These are phyloP conservation scores for Pholis gunnellus DNA, from an alignment of 2,113 vertebrate genomes.

Conservation along the genomic window DNA sequence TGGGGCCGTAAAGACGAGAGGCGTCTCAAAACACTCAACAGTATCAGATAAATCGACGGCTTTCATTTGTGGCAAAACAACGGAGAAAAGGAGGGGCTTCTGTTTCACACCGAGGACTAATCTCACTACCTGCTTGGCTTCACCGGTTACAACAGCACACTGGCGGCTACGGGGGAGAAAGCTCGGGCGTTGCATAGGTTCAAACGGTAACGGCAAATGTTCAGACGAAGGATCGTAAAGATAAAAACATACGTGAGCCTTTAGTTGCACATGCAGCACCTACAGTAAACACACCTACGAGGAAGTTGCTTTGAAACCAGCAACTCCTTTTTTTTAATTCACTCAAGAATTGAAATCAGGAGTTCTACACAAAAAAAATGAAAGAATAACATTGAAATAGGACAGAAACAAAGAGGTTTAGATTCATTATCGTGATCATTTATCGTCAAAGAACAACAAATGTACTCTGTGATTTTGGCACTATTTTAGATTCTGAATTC, in stretches of 20 bases:
- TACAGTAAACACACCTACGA: slow-evolving; percentile 19
- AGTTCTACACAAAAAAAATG: slow-evolving; percentile 35
- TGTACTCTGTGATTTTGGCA: slow-evolving; percentile 8
- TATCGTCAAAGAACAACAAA: not conserved
- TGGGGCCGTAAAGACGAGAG: slow-evolving; percentile 71
- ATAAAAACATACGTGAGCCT: slow-evolving; percentile 12
- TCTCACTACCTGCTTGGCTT: slow-evolving; percentile 66
- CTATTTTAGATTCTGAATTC: not conserved
- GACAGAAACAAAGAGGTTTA: not conserved
- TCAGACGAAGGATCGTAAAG: slow-evolving; percentile 46
- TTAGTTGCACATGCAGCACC: slow-evolving; percentile 45
- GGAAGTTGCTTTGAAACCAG: slow-evolving; percentile 22
- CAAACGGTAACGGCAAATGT: slow-evolving; percentile 73
- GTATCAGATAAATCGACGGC: slow-evolving; percentile 61
- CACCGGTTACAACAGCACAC: slow-evolving; percentile 64
- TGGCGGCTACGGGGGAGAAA: slow-evolving; percentile 69
- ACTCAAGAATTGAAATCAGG: not conserved
- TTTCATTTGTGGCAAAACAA: slow-evolving; percentile 69
- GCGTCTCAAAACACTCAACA: slow-evolving; percentile 74
- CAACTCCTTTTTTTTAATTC: not conserved
- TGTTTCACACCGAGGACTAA: slow-evolving; percentile 67
- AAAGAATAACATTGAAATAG: not conserved
- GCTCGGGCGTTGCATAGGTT: slow-evolving; percentile 84
- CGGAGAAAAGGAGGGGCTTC: slow-evolving; percentile 60
- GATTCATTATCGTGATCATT: not conserved